Percentiles rank a stretch among this genome's conserved stretches.
These are phyloP conservation scores for Kryphioiulus occultus DNA, from an alignment of 2,888 invertebrate species.

Conservation along the genomic window DNA sequence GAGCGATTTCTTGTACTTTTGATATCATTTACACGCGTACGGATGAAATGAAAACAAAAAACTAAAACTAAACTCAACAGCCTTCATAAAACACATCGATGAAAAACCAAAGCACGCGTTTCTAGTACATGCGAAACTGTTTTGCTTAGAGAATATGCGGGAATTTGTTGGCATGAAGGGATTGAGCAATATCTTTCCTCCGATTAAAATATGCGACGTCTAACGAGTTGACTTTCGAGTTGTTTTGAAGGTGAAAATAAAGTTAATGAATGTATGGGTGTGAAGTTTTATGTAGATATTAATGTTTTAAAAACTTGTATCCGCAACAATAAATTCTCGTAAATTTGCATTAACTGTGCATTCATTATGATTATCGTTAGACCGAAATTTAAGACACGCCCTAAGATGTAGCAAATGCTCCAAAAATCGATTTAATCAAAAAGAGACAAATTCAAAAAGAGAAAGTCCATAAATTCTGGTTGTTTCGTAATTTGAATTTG, in stretches of 20 bases:
- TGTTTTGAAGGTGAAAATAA: conserved; percentile 2
- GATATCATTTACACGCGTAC: neutral
- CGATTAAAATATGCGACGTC: neutral
- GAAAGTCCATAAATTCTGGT: no score
- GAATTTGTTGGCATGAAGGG: neutral
- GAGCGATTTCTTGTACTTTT: neutral
- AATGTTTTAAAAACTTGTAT: neutral
- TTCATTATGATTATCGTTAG: neutral
- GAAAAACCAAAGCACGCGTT: neutral
- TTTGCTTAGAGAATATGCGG: no score
- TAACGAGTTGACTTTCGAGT: neutral
- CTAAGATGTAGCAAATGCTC: neutral
- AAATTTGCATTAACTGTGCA: neutral
- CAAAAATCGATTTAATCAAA: no score
- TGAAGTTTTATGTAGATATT: conserved; percentile 22
- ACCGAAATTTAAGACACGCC: neutral
- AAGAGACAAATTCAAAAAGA: no score
- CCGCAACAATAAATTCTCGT: conserved; percentile 30
- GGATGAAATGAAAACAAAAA: neutral
- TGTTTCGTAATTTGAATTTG: no score
- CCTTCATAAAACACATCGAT: neutral
- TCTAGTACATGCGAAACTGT: conserved; percentile 13
- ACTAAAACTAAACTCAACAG: neutral
- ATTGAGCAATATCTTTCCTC: neutral
- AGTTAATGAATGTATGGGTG: conserved; percentile 1